A percentile compares a stretch with the other conserved stretches of the same genome.
Conservation (phyloP, 2,888 invertebrate species). For the Apotomis betuletana region DNA sequence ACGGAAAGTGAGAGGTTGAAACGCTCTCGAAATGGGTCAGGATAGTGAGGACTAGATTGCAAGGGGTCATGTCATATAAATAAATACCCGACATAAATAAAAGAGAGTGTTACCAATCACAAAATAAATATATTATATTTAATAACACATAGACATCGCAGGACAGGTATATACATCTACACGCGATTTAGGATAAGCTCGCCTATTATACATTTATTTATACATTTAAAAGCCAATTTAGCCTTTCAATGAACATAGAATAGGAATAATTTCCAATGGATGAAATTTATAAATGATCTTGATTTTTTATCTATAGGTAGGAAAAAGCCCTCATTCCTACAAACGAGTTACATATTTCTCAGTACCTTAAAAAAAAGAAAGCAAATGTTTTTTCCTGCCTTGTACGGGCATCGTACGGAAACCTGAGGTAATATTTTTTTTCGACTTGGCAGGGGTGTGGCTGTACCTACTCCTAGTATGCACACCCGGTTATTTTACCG, state of each 20-base stretch:
- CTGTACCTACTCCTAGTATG: too few species aligned
- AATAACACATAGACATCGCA: constrained; percentile 25
- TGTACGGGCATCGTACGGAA: too few species aligned
- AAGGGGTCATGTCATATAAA: not conserved
- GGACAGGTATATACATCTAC: constrained; percentile 4
- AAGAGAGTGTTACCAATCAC: constrained; percentile 43
- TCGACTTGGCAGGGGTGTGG: too few species aligned
- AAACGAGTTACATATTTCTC: too few species aligned
- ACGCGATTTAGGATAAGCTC: constrained; percentile 9
- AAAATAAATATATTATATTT: constrained; percentile 56
- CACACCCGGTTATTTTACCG: too few species aligned
- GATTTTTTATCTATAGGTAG: not conserved
- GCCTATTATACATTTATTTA: constrained; percentile 8
- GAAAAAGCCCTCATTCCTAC: not conserved
- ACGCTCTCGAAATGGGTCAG: too few species aligned
- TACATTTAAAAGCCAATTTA: constrained; percentile 9
- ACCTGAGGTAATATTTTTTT: too few species aligned
- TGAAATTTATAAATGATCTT: not conserved
- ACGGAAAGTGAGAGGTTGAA: too few species aligned
- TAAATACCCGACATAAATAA: constrained; percentile 30
- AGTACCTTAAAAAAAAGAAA: too few species aligned
- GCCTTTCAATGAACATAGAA: not conserved
- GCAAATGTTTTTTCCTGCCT: too few species aligned
- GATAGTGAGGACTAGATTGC: too few species aligned
- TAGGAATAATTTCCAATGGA: not conserved